Evolutionary conservation across 2,888 invertebrate species (phyloP), one percentile per base, ranked within the genome.

Genomic region (Miltochrista miniata): DNA sequence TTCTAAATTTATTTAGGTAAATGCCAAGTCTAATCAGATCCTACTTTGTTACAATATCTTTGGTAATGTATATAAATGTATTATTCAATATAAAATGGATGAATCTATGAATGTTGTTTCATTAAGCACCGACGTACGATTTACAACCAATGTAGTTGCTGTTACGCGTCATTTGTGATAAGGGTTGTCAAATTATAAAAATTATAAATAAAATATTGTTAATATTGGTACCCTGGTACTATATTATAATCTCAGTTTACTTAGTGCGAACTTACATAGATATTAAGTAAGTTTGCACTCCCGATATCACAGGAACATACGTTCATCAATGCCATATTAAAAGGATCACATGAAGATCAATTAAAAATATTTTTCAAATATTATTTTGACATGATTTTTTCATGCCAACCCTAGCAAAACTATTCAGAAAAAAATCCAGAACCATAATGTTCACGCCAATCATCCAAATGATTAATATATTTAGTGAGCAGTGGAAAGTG

Each of bases 391-490:
- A 44, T 18, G 8, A 9, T 2, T 24, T 10, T 3, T 9, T 1
- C n/a, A 12, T 29, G 48, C 7, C 59, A 68, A 47, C 68, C 69
- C 66, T 64, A 60, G 39, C 51, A 46, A 44, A 62, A 57, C 48
- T 29, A 13, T 12, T 13, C 14, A 18, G 34, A 68, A 68, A 65
- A 68, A 65, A 58, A 70, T 63, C 38, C 51, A 62, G 67, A 66
- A 49, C 49, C 72, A 75, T 76, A 80, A 78, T 72, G 74, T 70
- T 68, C 76, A 74, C 74, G 80, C 74, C 79, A 81, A 81, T 84
- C 83, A 82, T 59, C 51, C 50, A 51, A 48, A 76, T 83, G 83
- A 84, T 84, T 84, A 76, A 84, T 83, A 76, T 50, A 61, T 70
- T 64, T 53, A 56, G 61, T 68, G 62, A 50, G 59, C 49, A 54